Conservation (phyloP, 2,888 invertebrate species). For the Halictus quadricinctus region DNA sequence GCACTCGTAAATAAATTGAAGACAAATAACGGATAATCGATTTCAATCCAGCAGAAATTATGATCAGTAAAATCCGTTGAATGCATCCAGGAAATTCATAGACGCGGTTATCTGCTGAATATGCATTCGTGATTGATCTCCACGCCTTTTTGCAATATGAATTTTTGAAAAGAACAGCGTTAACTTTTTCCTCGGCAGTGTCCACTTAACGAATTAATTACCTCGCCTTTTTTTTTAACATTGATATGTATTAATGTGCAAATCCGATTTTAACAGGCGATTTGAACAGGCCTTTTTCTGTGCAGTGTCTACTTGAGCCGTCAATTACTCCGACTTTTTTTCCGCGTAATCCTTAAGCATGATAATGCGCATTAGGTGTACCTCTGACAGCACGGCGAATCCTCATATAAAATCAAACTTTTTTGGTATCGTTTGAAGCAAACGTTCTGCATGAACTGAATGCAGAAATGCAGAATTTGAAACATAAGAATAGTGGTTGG, state of each 20-base stretch:
- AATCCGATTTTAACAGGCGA: no score
- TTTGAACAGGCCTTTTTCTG: not conserved
- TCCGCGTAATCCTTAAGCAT: not conserved
- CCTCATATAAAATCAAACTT: not conserved
- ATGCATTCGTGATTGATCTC: not conserved
- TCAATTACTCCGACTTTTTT: not conserved
- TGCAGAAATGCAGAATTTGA: not conserved
- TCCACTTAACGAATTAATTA: not conserved
- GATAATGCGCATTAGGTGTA: not conserved
- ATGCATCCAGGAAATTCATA: not conserved
- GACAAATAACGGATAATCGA: no score
- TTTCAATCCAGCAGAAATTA: not conserved
- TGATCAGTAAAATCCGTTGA: not conserved
- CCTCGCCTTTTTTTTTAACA: not conserved
- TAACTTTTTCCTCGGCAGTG: not conserved
- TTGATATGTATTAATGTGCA: not conserved
- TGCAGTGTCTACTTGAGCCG: no score
- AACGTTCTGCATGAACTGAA: not conserved
- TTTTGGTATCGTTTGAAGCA: not conserved
- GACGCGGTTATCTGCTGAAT: not conserved
- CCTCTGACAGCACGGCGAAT: not conserved
- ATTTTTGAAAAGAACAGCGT: not conserved
- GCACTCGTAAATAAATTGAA: no score
- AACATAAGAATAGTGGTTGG: not conserved
- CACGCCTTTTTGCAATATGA: not conserved